Evolutionary conservation across 2,888 invertebrate species (phyloP).

Genomic region (Leptinotarsa tumamoca): DNA sequence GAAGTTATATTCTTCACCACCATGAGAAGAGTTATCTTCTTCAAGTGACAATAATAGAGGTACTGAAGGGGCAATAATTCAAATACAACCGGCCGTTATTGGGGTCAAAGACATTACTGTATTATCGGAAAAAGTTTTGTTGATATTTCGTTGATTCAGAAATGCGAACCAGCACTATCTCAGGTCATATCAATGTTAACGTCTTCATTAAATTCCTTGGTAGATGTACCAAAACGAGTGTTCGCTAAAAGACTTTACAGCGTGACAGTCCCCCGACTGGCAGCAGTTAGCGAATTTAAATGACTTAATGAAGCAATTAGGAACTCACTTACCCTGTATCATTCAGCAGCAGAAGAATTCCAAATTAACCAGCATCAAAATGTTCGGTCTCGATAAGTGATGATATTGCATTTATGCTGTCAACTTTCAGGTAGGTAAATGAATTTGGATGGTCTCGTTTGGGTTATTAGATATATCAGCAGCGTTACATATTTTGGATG

Average conservation of each 20-base stretch:
- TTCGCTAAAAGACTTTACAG: neutral
- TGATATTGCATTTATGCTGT: conserved; percentile 21
- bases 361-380: conserved; percentile 17
- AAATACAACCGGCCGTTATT: too few relatives aligned
- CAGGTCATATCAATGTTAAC: neutral
- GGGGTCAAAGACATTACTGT: neutral
- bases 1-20: too few relatives aligned
- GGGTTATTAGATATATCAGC: conserved; percentile 7
- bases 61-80: too few relatives aligned
- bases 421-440: conserved; percentile 18
- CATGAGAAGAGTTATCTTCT: too few relatives aligned
- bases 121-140: too few relatives aligned
- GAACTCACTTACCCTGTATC: conserved; percentile 12
- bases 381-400: conserved; percentile 5
- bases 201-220: neutral
- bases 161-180: too few relatives aligned
- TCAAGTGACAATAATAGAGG: too few relatives aligned
- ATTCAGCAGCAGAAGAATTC: conserved; percentile 19
- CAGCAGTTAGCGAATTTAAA: conserved; percentile 8
- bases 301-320: conserved; percentile 17
- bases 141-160: too few relatives aligned
- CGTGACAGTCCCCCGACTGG: neutral
- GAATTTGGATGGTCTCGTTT: conserved; percentile 11
- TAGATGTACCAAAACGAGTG: neutral
- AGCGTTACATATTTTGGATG: neutral